Conservation (phyloP, 2,113 vertebrate genomes). For the Lepisosteus osseus region DNA sequence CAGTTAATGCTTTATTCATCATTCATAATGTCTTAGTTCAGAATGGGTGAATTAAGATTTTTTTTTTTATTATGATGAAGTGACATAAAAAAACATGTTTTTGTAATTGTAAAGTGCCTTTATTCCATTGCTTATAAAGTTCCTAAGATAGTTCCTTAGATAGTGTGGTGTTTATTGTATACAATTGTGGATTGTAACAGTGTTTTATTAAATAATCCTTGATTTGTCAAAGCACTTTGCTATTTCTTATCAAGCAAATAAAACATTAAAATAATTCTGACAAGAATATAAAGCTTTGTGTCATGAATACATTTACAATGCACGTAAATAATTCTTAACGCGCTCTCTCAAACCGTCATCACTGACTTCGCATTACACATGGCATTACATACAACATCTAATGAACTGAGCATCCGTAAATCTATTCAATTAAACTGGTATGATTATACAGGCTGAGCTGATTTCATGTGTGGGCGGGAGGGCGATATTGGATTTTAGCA, state of each 20-base stretch:
- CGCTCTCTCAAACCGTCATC: background rate
- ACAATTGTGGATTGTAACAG: background rate
- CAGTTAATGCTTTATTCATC: too few species aligned
- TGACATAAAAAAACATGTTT: too few species aligned
- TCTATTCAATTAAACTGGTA: background rate
- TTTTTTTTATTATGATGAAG: too few species aligned
- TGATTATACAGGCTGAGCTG: background rate
- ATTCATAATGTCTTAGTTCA: too few species aligned
- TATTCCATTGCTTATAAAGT: too few species aligned
- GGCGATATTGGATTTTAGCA: background rate
- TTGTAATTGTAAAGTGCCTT: too few species aligned
- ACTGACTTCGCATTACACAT: background rate
- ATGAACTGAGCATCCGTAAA: background rate
- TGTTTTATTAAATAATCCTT: background rate
- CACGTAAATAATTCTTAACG: background rate
- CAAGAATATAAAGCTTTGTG: background rate
- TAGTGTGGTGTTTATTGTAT: background rate
- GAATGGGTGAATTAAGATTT: too few species aligned
- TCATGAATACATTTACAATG: constrained; percentile 8
- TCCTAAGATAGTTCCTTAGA: too few species aligned
- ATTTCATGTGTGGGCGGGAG: background rate
- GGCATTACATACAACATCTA: background rate
- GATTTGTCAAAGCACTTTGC: too few species aligned
- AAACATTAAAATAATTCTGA: too few species aligned
- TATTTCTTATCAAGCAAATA: too few species aligned